Conservation (phyloP, 2,888 invertebrate genomes). For the Machimus atricapillus region DNA sequence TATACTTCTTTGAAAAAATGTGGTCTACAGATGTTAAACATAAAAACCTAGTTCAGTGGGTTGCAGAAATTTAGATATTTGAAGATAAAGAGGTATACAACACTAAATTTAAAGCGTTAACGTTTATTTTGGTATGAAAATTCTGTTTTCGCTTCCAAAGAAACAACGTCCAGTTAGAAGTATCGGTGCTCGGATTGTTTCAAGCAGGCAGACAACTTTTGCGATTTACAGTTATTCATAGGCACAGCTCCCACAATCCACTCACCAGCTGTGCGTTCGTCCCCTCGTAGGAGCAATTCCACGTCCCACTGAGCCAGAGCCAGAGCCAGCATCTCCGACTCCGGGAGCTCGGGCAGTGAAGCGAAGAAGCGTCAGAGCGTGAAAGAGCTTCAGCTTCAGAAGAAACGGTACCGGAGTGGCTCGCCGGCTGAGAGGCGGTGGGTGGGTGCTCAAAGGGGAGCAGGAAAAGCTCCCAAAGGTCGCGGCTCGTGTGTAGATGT, state of each 20-base stretch:
- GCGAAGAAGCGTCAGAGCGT: background rate
- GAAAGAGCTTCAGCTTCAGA: background rate
- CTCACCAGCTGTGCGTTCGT: background rate
- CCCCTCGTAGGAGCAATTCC: background rate
- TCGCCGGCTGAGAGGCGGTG: background rate
- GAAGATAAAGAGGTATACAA: too few species aligned
- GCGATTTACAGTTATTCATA: background rate
- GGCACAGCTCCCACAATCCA: background rate
- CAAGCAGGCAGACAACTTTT: background rate
- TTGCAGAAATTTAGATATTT: too few species aligned
- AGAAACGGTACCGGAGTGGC: background rate
- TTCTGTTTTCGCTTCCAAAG: background rate
- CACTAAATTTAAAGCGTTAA: too few species aligned
- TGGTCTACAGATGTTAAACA: too few species aligned
- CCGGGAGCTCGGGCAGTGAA: background rate
- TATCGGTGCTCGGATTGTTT: background rate
- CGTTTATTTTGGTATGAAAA: too few species aligned
- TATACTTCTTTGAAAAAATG: too few species aligned
- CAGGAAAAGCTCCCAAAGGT: background rate
- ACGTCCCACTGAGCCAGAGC: background rate
- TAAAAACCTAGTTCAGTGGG: too few species aligned
- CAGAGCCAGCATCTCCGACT: background rate
- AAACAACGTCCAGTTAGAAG: background rate
- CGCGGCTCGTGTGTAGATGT: conserved; percentile 5
- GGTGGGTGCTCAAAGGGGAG: background rate